A percentile compares a stretch with the other conserved stretches of the same genome.
phyloP scores from a whole-genome alignment of 2,888 invertebrate genomes.

The Rhimphoctona megacephalus region DNA sequence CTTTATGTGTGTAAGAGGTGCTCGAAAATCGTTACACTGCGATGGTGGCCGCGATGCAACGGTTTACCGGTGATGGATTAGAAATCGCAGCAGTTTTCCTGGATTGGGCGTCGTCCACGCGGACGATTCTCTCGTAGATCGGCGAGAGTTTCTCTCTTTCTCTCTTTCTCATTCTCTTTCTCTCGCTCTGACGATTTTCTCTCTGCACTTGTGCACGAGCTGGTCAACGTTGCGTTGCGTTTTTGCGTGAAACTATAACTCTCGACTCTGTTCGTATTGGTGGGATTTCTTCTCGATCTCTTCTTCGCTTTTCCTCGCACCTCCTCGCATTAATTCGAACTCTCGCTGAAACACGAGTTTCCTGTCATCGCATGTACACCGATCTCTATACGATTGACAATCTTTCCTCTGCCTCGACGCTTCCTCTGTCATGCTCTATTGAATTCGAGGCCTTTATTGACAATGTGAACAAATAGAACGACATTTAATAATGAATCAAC shows the following conservation, averaged over 20 bases:
- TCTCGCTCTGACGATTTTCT: constrained; percentile 41
- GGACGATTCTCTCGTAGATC: constrained; percentile 69
- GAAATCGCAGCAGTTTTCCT: constrained; percentile 79
- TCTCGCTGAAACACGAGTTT: constrained; percentile 52
- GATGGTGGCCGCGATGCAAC: constrained; percentile 63
- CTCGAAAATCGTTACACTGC: constrained; percentile 40
- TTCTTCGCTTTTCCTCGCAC: constrained; percentile 53
- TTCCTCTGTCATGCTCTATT: background rate
- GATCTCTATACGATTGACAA: background rate
- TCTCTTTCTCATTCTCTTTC: constrained; percentile 24
- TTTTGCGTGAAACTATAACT: constrained; percentile 66
- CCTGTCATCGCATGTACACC: constrained; percentile 35
- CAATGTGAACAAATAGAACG: background rate
- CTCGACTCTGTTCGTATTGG: constrained; percentile 59
- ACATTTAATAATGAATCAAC: no score
- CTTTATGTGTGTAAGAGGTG: background rate
- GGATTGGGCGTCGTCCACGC: constrained; percentile 76
- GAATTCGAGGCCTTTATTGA: background rate
- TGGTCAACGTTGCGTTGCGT: constrained; percentile 73
- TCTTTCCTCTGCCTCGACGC: background rate
- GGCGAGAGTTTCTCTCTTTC: constrained; percentile 43
- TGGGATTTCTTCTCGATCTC: constrained; percentile 58
- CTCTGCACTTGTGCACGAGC: constrained; percentile 71
- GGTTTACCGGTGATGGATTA: constrained; percentile 74
- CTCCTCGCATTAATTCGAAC: constrained; percentile 1